phyloP scores from a whole-genome alignment of 1,140 invertebrate species.

The Zaprionus camerounensis region DNA sequence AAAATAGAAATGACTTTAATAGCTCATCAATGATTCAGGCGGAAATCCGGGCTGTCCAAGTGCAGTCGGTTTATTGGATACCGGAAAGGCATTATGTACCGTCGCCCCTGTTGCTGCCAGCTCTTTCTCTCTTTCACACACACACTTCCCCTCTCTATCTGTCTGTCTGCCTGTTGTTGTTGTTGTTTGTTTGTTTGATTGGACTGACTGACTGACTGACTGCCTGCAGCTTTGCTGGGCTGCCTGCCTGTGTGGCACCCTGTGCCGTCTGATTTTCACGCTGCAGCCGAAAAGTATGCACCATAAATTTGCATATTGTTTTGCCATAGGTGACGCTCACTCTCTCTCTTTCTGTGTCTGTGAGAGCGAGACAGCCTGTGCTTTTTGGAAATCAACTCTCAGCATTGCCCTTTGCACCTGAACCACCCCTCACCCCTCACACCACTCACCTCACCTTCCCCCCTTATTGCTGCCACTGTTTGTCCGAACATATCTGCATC shows the following conservation, averaged over 20 bases:
- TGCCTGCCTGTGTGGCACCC: conserved; percentile 42
- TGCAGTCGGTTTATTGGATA: conserved; percentile 83
- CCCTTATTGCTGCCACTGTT: conserved; percentile 12
- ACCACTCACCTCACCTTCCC: neutral
- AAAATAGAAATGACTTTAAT: conserved; percentile 84
- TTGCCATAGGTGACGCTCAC: conserved; percentile 58
- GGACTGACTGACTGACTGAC: conserved; percentile 36
- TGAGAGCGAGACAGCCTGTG: conserved; percentile 2
- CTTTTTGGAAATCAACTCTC: conserved; percentile 27
- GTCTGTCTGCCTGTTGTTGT: conserved; percentile 25
- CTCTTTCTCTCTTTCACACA: conserved; percentile 25
- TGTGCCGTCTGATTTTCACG: conserved; percentile 74
- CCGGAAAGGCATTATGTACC: conserved; percentile 77
- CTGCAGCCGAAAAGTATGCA: conserved; percentile 79
- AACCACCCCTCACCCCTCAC: neutral
- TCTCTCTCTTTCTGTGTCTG: neutral
- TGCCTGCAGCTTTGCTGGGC: conserved; percentile 11
- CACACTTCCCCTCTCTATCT: conserved; percentile 1
- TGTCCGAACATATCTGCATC: conserved; percentile 52
- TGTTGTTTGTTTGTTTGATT: conserved; percentile 53
- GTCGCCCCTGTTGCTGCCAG: conserved; percentile 1
- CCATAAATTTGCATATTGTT: conserved; percentile 80
- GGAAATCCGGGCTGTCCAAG: conserved; percentile 84
- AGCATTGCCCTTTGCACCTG: conserved; percentile 55
- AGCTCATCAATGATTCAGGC: conserved; percentile 84